These are phyloP conservation scores for Bubo scandiacus DNA, from an alignment of 2,113 vertebrate species.

Conservation along the genomic window DNA sequence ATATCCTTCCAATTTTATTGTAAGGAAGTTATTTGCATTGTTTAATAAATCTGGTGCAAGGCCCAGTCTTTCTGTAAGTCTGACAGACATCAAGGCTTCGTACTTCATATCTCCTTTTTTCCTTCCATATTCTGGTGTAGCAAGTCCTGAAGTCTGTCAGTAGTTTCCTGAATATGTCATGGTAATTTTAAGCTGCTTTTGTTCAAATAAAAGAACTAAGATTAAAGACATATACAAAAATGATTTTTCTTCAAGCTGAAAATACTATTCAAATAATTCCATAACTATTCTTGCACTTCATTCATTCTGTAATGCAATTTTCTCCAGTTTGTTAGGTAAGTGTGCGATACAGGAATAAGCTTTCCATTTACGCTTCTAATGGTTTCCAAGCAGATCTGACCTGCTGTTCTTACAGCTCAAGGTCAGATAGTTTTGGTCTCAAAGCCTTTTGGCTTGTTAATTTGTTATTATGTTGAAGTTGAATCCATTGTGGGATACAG, in stretches of 20 bases:
- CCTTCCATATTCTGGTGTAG: not conserved
- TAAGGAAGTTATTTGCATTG: not conserved
- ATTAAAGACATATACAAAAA: conserved; percentile 26
- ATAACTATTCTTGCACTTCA: not conserved
- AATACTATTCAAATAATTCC: conserved; percentile 27
- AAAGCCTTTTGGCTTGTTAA: not conserved
- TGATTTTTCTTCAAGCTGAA: not conserved
- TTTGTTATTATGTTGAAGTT: conserved; percentile 20
- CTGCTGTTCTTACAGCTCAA: not conserved
- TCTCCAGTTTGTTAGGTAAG: not conserved
- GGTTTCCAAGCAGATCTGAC: not conserved
- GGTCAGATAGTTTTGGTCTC: not conserved
- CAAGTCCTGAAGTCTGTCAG: not conserved
- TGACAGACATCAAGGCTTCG: not conserved
- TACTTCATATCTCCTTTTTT: not conserved
- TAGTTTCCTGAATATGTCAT: not conserved
- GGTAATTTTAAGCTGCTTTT: conserved; percentile 18
- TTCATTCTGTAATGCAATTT: conserved; percentile 10
- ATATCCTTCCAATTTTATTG: not conserved
- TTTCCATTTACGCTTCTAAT: not conserved
- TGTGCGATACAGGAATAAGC: accelerated
- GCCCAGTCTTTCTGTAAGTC: not conserved
- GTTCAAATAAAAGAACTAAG: conserved; percentile 6
- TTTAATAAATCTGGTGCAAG: not conserved
- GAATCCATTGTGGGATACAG: conserved; percentile 9